Percentiles rank a stretch among this genome's conserved stretches.
Conservation (phyloP, 2,113 vertebrate species). For the Brevimyrus niger region DNA sequence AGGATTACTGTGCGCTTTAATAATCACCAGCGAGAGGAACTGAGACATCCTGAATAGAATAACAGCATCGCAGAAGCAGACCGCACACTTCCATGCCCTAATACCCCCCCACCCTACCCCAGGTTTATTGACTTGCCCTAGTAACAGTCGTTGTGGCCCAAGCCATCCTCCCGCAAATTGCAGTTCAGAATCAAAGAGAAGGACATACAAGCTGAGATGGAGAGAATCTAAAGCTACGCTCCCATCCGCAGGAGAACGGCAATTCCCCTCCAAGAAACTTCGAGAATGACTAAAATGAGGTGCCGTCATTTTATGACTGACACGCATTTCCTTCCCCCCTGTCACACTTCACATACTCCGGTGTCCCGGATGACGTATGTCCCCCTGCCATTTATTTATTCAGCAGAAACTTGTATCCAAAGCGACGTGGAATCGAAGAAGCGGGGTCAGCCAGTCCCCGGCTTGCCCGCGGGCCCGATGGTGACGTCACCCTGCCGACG, state of each 20-base stretch:
- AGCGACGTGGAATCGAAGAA: background rate
- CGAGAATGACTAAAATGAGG: background rate
- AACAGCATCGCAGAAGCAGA: background rate
- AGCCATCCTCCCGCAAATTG: background rate
- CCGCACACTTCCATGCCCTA: background rate
- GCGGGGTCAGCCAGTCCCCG: background rate
- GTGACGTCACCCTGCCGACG: background rate
- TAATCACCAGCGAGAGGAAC: background rate
- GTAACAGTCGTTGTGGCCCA: background rate
- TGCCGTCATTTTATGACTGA: background rate
- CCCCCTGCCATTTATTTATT: background rate
- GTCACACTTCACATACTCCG: background rate
- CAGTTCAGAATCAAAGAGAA: background rate
- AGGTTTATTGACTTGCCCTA: background rate
- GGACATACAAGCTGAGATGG: background rate
- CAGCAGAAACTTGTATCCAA: background rate
- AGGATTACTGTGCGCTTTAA: background rate
- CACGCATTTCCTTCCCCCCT: background rate
- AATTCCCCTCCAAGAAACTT: background rate
- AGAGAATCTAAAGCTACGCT: background rate
- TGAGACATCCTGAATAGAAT: background rate
- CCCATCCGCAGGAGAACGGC: background rate
- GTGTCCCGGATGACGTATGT: background rate
- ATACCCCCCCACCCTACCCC: too few species aligned
- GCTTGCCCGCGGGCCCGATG: background rate